Evolutionary conservation across 2,113 vertebrate genomes (phyloP).

Genomic region (Vanacampus margaritifer): DNA sequence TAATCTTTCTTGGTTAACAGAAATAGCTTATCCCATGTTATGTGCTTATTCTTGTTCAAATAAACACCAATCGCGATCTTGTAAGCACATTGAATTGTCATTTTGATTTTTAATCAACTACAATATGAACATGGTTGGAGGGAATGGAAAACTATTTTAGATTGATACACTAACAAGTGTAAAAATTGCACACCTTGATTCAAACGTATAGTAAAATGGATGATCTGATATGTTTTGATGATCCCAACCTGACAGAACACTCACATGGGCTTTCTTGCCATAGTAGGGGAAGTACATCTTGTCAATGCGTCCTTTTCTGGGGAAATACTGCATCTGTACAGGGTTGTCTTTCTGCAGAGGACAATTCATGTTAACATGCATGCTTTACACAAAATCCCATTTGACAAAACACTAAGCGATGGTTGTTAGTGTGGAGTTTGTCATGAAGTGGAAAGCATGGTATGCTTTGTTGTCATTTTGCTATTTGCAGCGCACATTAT

Average conservation of each 20-base stretch:
- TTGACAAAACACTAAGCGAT: conserved; percentile 9
- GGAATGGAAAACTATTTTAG: no score
- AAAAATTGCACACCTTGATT: no score
- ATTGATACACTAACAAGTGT: no score
- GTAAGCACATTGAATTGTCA: no score
- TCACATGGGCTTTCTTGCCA: conserved; percentile 91
- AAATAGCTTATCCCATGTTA: no score
- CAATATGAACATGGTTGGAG: no score
- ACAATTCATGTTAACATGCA: not conserved
- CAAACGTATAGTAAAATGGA: no score
- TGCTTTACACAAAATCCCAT: not conserved
- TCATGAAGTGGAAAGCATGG: conserved; percentile 22
- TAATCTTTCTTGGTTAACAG: no score
- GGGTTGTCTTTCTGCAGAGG: conserved; percentile 71
- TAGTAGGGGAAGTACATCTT: conserved; percentile 97
- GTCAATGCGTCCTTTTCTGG: conserved; percentile 77
- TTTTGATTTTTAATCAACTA: no score
- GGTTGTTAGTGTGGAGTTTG: conserved; percentile 23
- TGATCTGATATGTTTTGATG: no score
- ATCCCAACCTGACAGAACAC: conserved; percentile 55
- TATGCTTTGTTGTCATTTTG: conserved; percentile 17
- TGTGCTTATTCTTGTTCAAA: no score
- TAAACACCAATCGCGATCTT: no score
- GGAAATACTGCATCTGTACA: conserved; percentile 78
- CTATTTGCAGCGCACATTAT: conserved; percentile 10